Evolutionary conservation across 2,113 vertebrate species (phyloP), one percentile per base, ranked within the genome.

Genomic region (Notothenia rossii): DNA sequence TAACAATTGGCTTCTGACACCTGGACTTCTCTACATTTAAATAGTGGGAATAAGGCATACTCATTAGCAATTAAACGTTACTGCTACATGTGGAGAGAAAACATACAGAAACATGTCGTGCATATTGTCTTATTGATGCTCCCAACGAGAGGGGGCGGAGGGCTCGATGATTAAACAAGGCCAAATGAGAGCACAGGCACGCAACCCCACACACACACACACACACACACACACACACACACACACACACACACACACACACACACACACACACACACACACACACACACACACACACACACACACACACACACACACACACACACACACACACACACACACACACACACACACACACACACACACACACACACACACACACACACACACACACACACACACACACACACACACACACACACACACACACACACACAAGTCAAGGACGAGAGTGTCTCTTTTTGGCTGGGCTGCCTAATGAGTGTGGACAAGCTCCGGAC

Each of bases 401-500:
- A 3, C 20, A 54, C 17, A 66, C 43, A 72, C 66, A 22, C 55
- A 67, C 79, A 69, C 29, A 56, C 77, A 74, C 50, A 3, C 20
- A 54, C 17, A 66, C 43, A 72, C 66, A 22, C 77, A 69, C 58
- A 60, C 56, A 87, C 85, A 87, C 62, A 54, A 36, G 60, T 33
- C 59, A 69, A 67, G 54, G 48, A 76, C 5, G 46, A 73, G 71
- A 61, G 62, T 46, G 55, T 77, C 58, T 77, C 58, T 75, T 63
- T 87, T 72, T 78, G 72, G 54, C 66, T 71, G 1, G 72, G 73
- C 71, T 70, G 70, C 25, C 59, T 88, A 89, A 92, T 90, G 78
- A 90, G 61, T 75, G 78, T 69, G 72, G 88, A 92, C 84, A 83
- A 51, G 84, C 73, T 81, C 79, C 71, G 68, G 85, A 75, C 50